These are phyloP conservation scores for Pollenia amentaria DNA, from an alignment of 2,888 invertebrate species.

Conservation along the genomic window DNA sequence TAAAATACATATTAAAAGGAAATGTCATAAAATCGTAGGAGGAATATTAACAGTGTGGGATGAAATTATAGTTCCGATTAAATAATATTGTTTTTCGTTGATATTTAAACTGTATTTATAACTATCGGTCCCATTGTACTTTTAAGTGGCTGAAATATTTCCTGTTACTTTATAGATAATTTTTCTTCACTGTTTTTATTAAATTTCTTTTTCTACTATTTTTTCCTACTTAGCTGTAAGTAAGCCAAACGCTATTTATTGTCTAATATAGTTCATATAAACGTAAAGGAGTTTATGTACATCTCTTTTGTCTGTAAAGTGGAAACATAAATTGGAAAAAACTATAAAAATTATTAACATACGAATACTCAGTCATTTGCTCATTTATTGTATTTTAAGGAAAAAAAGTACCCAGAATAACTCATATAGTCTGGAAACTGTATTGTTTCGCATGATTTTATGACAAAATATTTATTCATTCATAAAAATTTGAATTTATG, in stretches of 20 bases:
- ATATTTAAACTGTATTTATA: too few relatives aligned
- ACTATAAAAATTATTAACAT: conserved; percentile 50
- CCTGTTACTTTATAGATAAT: too few relatives aligned
- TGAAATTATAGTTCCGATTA: too few relatives aligned
- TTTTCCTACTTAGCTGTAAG: not conserved
- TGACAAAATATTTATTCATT: conserved; percentile 46
- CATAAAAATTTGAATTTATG: conserved; percentile 33
- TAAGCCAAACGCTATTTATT: not conserved
- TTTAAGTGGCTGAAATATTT: too few relatives aligned
- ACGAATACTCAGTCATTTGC: not conserved
- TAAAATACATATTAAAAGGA: too few relatives aligned
- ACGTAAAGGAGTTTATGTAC: conserved; percentile 31
- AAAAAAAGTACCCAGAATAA: conserved; percentile 19
- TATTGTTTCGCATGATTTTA: conserved; percentile 47
- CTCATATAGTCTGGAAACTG: conserved; percentile 19
- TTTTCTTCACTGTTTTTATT: too few relatives aligned
- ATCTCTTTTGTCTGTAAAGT: conserved; percentile 8
- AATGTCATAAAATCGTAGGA: too few relatives aligned
- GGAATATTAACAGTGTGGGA: too few relatives aligned
- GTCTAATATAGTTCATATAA: conserved; percentile 3
- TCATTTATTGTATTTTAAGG: not conserved
- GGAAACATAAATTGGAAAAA: conserved; percentile 29
- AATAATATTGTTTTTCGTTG: too few relatives aligned
- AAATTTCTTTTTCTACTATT: not conserved
- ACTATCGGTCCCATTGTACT: too few relatives aligned